Conservation (phyloP, 2,113 vertebrate species). For the Gnathonemus longibarbis region DNA sequence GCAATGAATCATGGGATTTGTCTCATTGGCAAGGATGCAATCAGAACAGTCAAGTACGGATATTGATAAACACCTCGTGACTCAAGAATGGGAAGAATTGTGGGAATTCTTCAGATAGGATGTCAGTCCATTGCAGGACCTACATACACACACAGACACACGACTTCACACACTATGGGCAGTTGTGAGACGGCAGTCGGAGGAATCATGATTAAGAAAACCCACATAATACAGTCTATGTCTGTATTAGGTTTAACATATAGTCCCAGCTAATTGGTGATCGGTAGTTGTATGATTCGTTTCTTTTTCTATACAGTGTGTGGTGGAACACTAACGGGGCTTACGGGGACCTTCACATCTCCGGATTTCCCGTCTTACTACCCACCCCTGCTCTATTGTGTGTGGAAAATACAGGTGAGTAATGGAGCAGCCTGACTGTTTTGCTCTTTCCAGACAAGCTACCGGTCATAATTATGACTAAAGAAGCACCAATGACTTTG, state of each 20-base stretch:
- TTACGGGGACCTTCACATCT: slow-evolving; percentile 64
- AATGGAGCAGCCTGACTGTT: neutral
- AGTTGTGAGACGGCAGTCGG: neutral
- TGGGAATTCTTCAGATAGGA: neutral
- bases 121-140: neutral
- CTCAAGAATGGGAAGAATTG: neutral
- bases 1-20: neutral
- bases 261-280: neutral
- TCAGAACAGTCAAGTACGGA: neutral
- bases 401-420: slow-evolving; percentile 79
- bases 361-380: slow-evolving; percentile 82
- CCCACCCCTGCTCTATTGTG: slow-evolving; percentile 64
- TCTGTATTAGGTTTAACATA: neutral
- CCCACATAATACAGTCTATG: neutral
- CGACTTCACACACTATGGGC: neutral
- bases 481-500: neutral
- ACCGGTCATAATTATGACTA: neutral
- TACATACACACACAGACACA: neutral
- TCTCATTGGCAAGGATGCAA: neutral
- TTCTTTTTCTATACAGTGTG: slow-evolving; percentile 58
- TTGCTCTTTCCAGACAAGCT: neutral
- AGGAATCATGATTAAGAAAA: neutral
- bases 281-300: neutral
- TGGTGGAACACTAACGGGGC: slow-evolving; percentile 58
- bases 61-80: neutral